Conservation (phyloP, 2,797 vertebrate genomes). For the Columba guinea region DNA sequence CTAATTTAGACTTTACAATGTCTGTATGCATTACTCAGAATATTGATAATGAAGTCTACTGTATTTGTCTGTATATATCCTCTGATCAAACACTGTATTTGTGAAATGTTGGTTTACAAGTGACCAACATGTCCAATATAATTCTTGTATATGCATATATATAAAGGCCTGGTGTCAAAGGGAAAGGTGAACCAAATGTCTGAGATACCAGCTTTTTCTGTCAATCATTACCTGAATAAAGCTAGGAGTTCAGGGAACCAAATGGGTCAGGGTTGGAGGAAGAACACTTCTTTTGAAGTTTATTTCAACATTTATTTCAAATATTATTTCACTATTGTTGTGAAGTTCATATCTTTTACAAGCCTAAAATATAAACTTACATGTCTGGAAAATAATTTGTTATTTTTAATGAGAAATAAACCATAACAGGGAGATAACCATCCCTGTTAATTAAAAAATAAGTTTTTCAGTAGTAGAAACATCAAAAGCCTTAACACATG, state of each 20-base stretch:
- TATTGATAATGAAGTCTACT: not conserved
- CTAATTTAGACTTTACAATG: not conserved
- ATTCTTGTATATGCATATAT: not conserved
- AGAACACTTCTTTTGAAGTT: not conserved
- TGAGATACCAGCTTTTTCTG: not conserved
- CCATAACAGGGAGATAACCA: not conserved
- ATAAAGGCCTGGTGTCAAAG: not conserved
- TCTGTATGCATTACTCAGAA: rapidly evolving
- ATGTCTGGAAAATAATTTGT: rapidly evolving
- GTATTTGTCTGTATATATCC: not conserved
- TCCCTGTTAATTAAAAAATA: not conserved
- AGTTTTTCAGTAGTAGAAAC: not conserved
- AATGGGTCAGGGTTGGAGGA: not conserved
- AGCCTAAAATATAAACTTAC: not conserved
- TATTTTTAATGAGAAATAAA: not conserved
- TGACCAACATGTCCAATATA: not conserved
- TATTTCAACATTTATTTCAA: not conserved
- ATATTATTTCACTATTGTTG: not conserved
- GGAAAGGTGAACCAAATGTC: not conserved
- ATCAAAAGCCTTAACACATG: not conserved
- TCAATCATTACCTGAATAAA: not conserved
- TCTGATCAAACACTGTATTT: not conserved
- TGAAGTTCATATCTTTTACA: not conserved
- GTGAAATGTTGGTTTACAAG: not conserved
- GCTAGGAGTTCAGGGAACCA: not conserved